These are phyloP conservation scores for Acanthurus leucopareius DNA, from an alignment of 2,797 vertebrate genomes.

Conservation along the genomic window DNA sequence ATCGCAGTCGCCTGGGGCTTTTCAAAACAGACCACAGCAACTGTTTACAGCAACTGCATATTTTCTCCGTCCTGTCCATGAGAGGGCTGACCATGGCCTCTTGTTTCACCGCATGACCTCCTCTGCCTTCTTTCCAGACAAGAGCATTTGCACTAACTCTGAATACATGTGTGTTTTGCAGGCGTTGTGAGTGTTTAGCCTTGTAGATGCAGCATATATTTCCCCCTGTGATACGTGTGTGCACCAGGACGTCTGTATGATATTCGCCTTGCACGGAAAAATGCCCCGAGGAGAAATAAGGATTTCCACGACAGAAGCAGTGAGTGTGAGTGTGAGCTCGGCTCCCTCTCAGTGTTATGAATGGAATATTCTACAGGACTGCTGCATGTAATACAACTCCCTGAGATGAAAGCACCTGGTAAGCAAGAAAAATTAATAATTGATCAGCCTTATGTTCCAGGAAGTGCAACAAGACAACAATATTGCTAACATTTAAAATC, in stretches of 20 bases:
- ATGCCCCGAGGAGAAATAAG: slow-evolving; percentile 50
- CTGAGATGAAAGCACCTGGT: slow-evolving; percentile 75
- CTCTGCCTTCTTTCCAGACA: slow-evolving; percentile 19
- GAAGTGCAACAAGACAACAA: slow-evolving; percentile 61
- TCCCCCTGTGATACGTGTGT: slow-evolving; percentile 7
- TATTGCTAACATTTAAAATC: slow-evolving; percentile 44
- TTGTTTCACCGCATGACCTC: slow-evolving; percentile 31
- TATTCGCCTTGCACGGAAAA: slow-evolving; percentile 33
- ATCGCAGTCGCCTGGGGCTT: background rate
- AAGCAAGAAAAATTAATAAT: slow-evolving; percentile 76
- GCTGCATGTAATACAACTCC: slow-evolving; percentile 74
- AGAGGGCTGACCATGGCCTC: slow-evolving; percentile 13
- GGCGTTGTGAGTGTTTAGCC: slow-evolving; percentile 7
- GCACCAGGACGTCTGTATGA: slow-evolving; percentile 6
- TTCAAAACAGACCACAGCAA: slow-evolving; percentile 6
- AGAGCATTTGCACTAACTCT: slow-evolving; percentile 38
- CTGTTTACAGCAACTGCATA: slow-evolving; percentile 16
- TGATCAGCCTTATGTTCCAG: slow-evolving; percentile 69
- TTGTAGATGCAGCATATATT: slow-evolving; percentile 8
- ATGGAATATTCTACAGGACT: slow-evolving; percentile 66
- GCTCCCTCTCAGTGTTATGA: slow-evolving; percentile 59
- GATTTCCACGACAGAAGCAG: slow-evolving; percentile 45
- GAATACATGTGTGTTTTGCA: slow-evolving; percentile 6
- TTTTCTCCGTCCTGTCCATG: slow-evolving; percentile 2
- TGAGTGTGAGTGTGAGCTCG: slow-evolving; percentile 53